phyloP scores from a whole-genome alignment of 2,888 invertebrate species.

The Chloroclystis v-ata region DNA sequence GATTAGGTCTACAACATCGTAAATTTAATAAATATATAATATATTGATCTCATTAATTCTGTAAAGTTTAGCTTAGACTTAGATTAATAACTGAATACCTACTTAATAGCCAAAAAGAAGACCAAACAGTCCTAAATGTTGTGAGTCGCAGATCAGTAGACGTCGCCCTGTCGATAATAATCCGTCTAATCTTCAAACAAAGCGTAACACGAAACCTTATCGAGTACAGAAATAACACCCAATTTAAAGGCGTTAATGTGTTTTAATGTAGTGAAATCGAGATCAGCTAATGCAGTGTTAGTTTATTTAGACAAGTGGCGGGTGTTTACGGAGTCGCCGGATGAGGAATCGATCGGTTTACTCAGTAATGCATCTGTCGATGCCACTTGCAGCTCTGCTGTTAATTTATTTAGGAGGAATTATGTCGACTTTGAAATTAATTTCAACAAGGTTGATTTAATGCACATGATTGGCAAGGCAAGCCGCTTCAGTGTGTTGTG shows the following conservation, averaged over 20 bases:
- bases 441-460: not conserved
- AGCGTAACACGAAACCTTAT: slow-evolving; percentile 41
- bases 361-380: slow-evolving; percentile 71
- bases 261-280: slow-evolving; percentile 76
- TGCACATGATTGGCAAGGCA: not conserved
- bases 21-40: no score
- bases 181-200: slow-evolving; percentile 26
- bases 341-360: slow-evolving; percentile 75
- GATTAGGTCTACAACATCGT: no score
- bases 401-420: slow-evolving; percentile 27
- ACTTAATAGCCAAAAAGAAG: no score
- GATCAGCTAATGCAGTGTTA: slow-evolving; percentile 71
- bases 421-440: slow-evolving; percentile 13
- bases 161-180: slow-evolving; percentile 1
- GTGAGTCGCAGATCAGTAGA: no score
- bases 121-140: no score
- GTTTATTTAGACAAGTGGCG: slow-evolving; percentile 78
- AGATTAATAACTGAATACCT: no score
- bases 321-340: slow-evolving; percentile 72
- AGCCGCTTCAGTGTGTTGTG: no score
- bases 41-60: no score
- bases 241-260: slow-evolving; percentile 72
- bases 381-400: slow-evolving; percentile 47
- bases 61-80: no score
- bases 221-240: slow-evolving; percentile 63